Base-by-base conservation (phyloP, 2,888 invertebrate species). In the Erebia ligea region DNA sequence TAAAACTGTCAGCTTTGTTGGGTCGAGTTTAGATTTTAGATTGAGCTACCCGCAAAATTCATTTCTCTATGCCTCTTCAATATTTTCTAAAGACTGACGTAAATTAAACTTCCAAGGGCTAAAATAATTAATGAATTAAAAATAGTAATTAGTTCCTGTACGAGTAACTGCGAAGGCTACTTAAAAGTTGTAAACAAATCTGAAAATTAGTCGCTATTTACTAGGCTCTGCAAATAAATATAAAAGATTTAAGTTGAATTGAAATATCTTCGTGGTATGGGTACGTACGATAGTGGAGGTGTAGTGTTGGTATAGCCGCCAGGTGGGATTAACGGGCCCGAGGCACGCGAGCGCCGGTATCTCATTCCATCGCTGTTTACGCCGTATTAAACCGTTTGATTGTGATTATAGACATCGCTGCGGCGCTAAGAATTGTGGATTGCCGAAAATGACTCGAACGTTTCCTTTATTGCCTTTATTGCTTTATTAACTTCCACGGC, bases 361-460 rank as follows among this genome's bases (percentile, higher is more conserved):
- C 90, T 87, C 84, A 82, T 84, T 84, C 84, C 85, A 89, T 90
- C 90, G 88, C 87, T 86, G 88, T 91, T 89, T 88, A 90, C 86
- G 90, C 86, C 84, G 82, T 89, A 91, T 90, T 89, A 90, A 88
- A 90, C 91, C 88, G 87, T 91, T 89, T 88, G 83, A 86, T 89
- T 86, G 85, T 90, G 88, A 90, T 90, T 89, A 89, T 88, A 89
- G 85, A 84, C 84, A 73, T 71, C 74, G 72, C 68, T 72, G 71
- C 62, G 74, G 77, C 76, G 73, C 73, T 75, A 73, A 77, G 70
- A 73, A 76, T 71, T 75, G 72, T 73, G 71, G 73, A 74, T 75
- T 68, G 67, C 66, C 71, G 70, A 69, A 72, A 75, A 74, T 73
- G 68, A 71, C 67, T 75, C 64, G 42, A 67, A 68, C 59, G 59